phyloP scores from a whole-genome alignment of 2,113 vertebrate genomes.

The Cheirogaleus medius region DNA sequence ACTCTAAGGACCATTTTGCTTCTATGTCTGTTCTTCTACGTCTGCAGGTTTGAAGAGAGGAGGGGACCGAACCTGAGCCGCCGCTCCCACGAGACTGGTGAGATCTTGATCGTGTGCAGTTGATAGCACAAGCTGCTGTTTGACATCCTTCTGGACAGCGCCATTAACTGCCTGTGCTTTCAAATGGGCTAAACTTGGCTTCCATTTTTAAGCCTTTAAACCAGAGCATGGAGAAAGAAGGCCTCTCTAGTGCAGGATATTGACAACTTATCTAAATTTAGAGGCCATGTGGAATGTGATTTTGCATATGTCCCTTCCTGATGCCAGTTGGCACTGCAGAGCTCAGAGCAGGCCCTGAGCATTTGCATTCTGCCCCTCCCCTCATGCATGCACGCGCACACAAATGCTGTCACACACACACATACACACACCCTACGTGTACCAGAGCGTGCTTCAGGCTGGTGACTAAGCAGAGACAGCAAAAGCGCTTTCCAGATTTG shows the following conservation, averaged over 20 bases:
- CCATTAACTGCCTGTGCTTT: not conserved
- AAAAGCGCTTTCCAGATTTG: not conserved
- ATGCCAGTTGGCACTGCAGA: conserved; percentile 39
- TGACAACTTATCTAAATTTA: conserved; percentile 61
- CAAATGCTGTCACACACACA: not conserved
- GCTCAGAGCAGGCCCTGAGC: not conserved
- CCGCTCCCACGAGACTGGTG: not conserved
- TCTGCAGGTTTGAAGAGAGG: not conserved
- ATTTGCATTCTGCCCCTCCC: not conserved
- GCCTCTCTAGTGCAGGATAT: not conserved
- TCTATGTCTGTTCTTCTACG: not conserved
- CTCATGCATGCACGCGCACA: not conserved
- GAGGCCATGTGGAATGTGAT: conserved; percentile 36
- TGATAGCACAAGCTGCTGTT: not conserved
- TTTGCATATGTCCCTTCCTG: conserved; percentile 43
- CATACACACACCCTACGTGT: too few species aligned
- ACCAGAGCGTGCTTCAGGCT: not conserved
- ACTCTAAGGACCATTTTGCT: not conserved
- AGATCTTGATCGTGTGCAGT: not conserved
- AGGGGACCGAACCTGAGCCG: fast-evolving
- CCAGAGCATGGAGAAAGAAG: not conserved
- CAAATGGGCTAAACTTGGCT: not conserved
- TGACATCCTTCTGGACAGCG: not conserved
- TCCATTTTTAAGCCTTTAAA: conserved; percentile 61
- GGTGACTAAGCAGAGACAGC: conserved; percentile 3